Percentiles rank a stretch among this genome's conserved stretches.
These are phyloP conservation scores for Drosophila prostipennis DNA, from an alignment of 2,888 invertebrate species.

Conservation along the genomic window DNA sequence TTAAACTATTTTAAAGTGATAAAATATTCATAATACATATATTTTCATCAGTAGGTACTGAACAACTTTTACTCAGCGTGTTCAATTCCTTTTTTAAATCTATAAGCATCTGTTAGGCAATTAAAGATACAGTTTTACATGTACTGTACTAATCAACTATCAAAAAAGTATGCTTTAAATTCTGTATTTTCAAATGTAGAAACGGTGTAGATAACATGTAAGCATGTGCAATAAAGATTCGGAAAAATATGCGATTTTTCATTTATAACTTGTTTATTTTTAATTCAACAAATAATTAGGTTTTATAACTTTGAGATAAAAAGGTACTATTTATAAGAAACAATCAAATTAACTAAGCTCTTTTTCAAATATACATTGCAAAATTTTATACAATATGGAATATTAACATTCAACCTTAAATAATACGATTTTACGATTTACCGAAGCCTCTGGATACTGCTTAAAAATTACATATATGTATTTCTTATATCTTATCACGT, in stretches of 20 bases:
- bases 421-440: too few species aligned
- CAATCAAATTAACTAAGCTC: too few species aligned
- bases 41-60: neutral
- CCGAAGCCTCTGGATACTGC: too few species aligned
- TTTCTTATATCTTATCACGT: neutral
- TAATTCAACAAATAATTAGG: neutral
- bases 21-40: neutral
- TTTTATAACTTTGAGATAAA: neutral
- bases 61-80: neutral
- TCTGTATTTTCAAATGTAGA: neutral
- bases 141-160: neutral
- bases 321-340: too few species aligned
- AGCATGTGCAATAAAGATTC: too few species aligned
- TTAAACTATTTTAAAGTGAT: neutral
- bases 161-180: slow-evolving; percentile 5
- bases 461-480: too few species aligned
- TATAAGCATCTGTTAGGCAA: neutral
- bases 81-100: neutral
- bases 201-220: neutral
- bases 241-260: neutral
- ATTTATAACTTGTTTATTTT: neutral
- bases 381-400: too few species aligned
- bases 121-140: neutral
- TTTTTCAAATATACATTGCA: too few species aligned
- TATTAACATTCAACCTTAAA: too few species aligned